Percentiles rank a stretch among this genome's conserved stretches.
Evolutionary conservation across 1,140 invertebrate species (phyloP).

Genomic region (Lutraria rhynchaena): DNA sequence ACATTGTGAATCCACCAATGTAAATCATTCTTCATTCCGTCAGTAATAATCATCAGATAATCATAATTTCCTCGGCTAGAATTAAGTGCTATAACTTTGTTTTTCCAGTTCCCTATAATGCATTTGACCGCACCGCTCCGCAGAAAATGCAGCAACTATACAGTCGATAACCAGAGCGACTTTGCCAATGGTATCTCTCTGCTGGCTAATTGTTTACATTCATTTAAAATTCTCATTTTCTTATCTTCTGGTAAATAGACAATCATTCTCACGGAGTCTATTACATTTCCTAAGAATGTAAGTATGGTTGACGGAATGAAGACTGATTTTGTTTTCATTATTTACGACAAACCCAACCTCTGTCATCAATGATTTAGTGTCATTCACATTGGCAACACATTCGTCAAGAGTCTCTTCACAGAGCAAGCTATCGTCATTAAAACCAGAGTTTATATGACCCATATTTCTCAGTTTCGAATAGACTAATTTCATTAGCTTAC

Average conservation of each 20-base stretch:
- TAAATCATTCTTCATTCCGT: not conserved
- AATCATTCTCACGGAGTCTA: slow-evolving; percentile 51
- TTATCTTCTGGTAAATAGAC: slow-evolving; percentile 36
- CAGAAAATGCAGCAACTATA: slow-evolving; percentile 31
- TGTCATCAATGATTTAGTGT: not conserved
- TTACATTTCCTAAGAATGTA: slow-evolving; percentile 52
- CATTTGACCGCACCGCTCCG: slow-evolving; percentile 14
- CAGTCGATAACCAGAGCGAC: slow-evolving; percentile 15
- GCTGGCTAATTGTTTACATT: not conserved
- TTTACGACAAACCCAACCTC: slow-evolving; percentile 59
- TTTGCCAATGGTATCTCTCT: not conserved
- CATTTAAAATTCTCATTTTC: not conserved
- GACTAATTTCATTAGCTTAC: slow-evolving; percentile 16
- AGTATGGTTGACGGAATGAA: slow-evolving; percentile 42
- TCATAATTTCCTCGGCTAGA: slow-evolving; percentile 7
- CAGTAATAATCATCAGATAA: slow-evolving; percentile 6
- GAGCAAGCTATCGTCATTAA: slow-evolving; percentile 1
- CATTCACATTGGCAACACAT: not conserved
- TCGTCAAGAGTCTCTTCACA: not conserved
- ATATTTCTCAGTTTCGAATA: slow-evolving; percentile 9
- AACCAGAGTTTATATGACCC: slow-evolving; percentile 5
- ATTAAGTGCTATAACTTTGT: not conserved
- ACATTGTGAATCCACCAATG: slow-evolving; percentile 29
- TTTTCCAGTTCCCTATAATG: slow-evolving; percentile 23
- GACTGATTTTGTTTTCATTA: slow-evolving; percentile 54